Percentiles rank a stretch among this genome's conserved stretches.
phyloP scores from a whole-genome alignment of 2,797 vertebrate genomes.

The Brotogeris chrysoptera region DNA sequence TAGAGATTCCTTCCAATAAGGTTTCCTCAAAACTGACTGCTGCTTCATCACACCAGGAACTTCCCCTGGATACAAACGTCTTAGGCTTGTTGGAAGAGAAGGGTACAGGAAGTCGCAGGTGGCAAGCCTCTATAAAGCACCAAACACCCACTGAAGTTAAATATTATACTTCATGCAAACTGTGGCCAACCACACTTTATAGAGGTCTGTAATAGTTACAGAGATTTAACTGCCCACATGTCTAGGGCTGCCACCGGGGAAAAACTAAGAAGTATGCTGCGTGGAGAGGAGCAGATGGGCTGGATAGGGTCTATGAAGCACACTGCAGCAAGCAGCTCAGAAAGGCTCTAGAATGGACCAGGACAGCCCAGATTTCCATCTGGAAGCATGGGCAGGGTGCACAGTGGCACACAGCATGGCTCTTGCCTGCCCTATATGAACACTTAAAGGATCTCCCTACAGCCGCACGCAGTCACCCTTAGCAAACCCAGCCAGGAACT shows the following conservation, averaged over 20 bases:
- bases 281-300: neutral
- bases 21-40: neutral
- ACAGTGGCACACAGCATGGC: rapidly evolving
- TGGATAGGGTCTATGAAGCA: neutral
- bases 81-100: neutral
- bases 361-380: rapidly evolving
- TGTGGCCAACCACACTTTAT: neutral
- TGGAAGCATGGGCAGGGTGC: rapidly evolving
- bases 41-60: neutral
- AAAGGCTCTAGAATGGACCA: neutral
- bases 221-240: neutral
- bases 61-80: neutral
- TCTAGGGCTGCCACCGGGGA: neutral
- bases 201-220: neutral
- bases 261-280: neutral
- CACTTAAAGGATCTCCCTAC: neutral
- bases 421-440: rapidly evolving
- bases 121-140: neutral
- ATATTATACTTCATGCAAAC: neutral
- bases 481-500: neutral
- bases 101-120: neutral
- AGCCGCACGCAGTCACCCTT: rapidly evolving
- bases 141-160: neutral
- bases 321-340: neutral
- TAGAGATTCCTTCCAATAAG: neutral